Base-by-base conservation (phyloP, 2,797 vertebrate genomes). In the Brachyalestes nurse region DNA sequence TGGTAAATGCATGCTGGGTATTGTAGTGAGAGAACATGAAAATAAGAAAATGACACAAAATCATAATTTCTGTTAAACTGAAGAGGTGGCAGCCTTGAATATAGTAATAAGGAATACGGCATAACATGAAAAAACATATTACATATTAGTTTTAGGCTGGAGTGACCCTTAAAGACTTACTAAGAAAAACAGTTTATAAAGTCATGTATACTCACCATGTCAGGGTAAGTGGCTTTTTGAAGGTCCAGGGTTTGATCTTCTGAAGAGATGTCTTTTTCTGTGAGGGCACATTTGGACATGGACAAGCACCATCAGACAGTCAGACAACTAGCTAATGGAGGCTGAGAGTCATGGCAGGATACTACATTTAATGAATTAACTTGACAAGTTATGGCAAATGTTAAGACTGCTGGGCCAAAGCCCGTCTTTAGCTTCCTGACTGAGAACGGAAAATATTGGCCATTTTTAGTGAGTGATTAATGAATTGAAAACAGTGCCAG, bases 171-270 rank as follows among this genome's bases (percentile, higher is more conserved):
- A 10, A 60, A 57, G 21, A 4, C 2, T 72, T 69, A 84, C 2
- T 4, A 51, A 3, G 13, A 51, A 13, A 80, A 85, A 58, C 38
- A 61, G 19, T n/a, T 51, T 42, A 8, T 21, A 13, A 53, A 60
- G 1, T 40, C 55, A 55, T 17, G 6, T 21, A 64, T 55, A 87
- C 87, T 85, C 53, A 88, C 87, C 87, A 62, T 58, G 34, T 72
- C 66, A 51, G 65, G 61, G 28, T 47, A 77, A 19, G 19, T 62
- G 12, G 42, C 62, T 25, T 55, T 65, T 16, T 58, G 72, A 42
- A 21, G 49, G 10, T 80, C 64, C 51, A 62, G 34, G 13, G 47
- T 51, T 25, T 42, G 77, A 80, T 78, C 51, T 47, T 78, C 70
- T 66, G 23, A 57, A 71, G 14, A 40, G 13, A 13, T 42, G 16